Evolutionary conservation across 1,140 invertebrate species (phyloP), one percentile per base, ranked within the genome.

Genomic region (Drosophila varians): DNA sequence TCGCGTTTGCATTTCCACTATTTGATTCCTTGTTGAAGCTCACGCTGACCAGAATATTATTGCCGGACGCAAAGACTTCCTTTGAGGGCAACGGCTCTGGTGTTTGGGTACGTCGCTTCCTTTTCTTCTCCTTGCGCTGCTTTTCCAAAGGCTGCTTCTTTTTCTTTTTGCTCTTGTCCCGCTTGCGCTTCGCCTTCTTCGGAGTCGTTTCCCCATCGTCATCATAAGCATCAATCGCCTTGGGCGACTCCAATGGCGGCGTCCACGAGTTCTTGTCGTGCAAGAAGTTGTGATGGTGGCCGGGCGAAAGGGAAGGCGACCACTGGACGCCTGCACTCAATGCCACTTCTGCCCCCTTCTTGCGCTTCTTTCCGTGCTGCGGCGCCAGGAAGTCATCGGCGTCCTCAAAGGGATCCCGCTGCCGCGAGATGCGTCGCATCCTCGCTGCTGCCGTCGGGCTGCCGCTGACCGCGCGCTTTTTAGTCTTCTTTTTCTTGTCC

Each of bases 1-100:
- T 6, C 23, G 58, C 43, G 26, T 5, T 45, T 47, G 93, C 92
- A 57, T 47, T 80, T 5, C 12, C 16, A 6, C 38, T 66, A 45
- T 9, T 53, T 2, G 62, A 7, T 53, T 95, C 94, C 68, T 96
- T 95, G 79, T 96, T 96, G 90, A 98, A 98, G 91, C 96, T 97
- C 4, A 98, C 96, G 90, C 96, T 97, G 0, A 98, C 96, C 25
- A 97, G 92, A 53, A 98, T 98, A 86, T 97, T 97, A 91, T 97
- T 96, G 3, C 97, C 97, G 19, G 96, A 97, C 0, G 96, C 96
- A 84, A 97, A 97, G 0, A 98, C 96, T 92, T 97, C 96, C 90
- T 98, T 98, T 0, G 94, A 95, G 1, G 96, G 95, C 3, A 93
- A 92, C 0, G 82, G 70, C 93, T 94, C 70, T 89, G 93, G 66